These are phyloP conservation scores for Lasioglossum lativentre DNA, from an alignment of 2,888 invertebrate genomes.

Conservation along the genomic window DNA sequence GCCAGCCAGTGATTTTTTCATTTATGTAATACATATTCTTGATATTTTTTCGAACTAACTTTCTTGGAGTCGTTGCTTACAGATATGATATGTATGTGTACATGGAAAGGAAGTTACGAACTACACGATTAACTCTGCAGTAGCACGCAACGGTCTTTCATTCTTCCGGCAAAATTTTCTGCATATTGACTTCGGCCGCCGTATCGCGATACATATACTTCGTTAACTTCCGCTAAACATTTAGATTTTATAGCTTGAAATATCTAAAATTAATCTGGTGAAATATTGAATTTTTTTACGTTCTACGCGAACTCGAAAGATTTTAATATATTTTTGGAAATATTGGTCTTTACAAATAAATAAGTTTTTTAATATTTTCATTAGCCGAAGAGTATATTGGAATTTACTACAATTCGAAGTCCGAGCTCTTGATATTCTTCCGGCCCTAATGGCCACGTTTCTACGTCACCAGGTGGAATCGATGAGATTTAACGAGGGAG, in stretches of 20 bases:
- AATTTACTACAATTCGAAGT: neutral
- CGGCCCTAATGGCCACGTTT: neutral
- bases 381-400: neutral
- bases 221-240: neutral
- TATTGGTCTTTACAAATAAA: neutral
- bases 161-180: neutral
- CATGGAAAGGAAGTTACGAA: neutral
- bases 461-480: constrained; percentile 35
- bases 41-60: neutral
- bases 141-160: neutral
- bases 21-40: too few relatives aligned
- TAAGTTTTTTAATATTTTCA: neutral
- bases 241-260: neutral
- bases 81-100: neutral
- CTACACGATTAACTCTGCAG: neutral
- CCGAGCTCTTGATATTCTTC: neutral
- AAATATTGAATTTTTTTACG: neutral
- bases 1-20: neutral
- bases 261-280: neutral
- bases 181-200: neutral
- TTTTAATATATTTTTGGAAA: neutral
- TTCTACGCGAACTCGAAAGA: neutral
- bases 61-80: neutral
- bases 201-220: neutral
- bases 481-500: constrained; percentile 31